These are phyloP conservation scores for Agrochola circellaris DNA, from an alignment of 2,888 invertebrate species.

Conservation along the genomic window DNA sequence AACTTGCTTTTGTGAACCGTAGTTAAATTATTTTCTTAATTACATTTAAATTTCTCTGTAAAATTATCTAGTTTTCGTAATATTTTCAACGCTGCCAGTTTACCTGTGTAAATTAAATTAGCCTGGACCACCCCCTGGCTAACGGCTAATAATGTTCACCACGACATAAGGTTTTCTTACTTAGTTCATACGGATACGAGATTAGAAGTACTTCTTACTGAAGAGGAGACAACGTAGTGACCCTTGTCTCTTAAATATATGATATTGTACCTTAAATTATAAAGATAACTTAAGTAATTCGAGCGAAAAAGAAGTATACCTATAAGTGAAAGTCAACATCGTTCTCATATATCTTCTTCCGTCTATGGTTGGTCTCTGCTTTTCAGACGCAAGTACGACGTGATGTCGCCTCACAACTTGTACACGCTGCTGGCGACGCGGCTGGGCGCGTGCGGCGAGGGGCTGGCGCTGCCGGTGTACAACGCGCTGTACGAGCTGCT, in stretches of 20 bases:
- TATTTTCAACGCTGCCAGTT: neutral
- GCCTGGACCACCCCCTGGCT: neutral
- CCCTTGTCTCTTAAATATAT: neutral
- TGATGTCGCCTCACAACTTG: slow-evolving; percentile 99
- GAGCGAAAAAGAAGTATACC: neutral
- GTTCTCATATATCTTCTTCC: slow-evolving; percentile 5
- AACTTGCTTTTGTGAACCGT: neutral
- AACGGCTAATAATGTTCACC: neutral
- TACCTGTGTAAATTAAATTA: neutral
- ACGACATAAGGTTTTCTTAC: neutral
- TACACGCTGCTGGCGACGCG: slow-evolving; percentile 99
- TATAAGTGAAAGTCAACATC: neutral
- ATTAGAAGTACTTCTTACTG: neutral
- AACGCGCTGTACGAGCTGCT: slow-evolving; percentile 99
- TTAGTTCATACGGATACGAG: neutral
- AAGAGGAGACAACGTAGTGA: neutral
- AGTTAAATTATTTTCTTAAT: neutral
- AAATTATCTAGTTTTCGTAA: neutral
- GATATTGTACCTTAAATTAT: neutral
- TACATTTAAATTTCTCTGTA: neutral
- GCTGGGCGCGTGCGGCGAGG: slow-evolving; percentile 93
- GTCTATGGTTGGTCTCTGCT: slow-evolving; percentile 31
- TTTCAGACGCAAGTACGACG: slow-evolving; percentile 98
- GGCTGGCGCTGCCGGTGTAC: slow-evolving; percentile 98
- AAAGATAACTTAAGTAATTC: neutral